A percentile compares a stretch with the other conserved stretches of the same genome.
Evolutionary conservation across 2,888 invertebrate species (phyloP).

Genomic region (Ochlodes sylvanus): DNA sequence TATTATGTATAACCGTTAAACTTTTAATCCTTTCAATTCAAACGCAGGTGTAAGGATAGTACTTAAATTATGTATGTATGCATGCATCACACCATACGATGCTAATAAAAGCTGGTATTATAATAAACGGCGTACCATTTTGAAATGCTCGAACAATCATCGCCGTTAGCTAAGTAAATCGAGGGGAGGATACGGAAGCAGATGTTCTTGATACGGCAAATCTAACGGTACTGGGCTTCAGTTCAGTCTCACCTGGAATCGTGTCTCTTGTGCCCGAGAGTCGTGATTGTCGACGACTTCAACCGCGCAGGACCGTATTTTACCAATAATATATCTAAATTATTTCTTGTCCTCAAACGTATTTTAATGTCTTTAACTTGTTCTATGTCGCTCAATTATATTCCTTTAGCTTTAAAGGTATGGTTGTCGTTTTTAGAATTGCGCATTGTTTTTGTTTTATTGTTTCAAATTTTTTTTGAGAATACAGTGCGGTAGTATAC

Average conservation of each 20-base stretch:
- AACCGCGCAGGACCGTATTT: background rate
- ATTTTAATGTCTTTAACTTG: background rate
- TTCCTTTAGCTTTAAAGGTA: background rate
- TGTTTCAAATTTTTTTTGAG: no score
- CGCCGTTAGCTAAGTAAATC: conserved; percentile 75
- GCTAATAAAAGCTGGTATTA: conserved; percentile 32
- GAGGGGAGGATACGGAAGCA: conserved; percentile 72
- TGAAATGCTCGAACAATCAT: conserved; percentile 48
- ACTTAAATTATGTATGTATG: background rate
- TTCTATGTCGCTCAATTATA: background rate
- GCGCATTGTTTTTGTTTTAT: background rate
- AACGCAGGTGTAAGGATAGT: background rate
- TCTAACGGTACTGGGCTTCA: conserved; percentile 33
- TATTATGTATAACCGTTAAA: no score
- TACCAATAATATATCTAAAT: background rate
- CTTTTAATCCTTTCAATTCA: background rate
- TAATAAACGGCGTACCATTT: conserved; percentile 33
- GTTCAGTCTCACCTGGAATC: conserved; percentile 28
- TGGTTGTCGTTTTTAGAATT: background rate
- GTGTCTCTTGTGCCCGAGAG: conserved; percentile 24
- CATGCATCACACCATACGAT: conserved; percentile 29
- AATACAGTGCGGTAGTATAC: no score
- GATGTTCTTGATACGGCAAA: conserved; percentile 48
- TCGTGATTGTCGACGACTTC: conserved; percentile 14
- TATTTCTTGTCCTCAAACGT: background rate